Evolutionary conservation across 2,797 vertebrate species (phyloP).

Genomic region (Cyclura pinguis): DNA sequence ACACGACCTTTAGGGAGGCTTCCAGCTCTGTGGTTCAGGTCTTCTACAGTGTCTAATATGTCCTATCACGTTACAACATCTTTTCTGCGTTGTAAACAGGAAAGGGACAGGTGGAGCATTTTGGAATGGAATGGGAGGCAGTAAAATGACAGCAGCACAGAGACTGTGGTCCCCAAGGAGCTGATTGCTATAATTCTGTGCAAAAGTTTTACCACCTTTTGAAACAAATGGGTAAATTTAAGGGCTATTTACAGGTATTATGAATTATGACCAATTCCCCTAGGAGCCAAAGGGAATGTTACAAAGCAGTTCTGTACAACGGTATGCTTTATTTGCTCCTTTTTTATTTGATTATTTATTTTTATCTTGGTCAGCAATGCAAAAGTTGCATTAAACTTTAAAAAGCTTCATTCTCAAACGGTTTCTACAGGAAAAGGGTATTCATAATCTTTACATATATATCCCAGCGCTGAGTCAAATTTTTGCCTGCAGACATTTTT

Average conservation of each 20-base stretch:
- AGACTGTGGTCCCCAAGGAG: not conserved
- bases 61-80: no score
- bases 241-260: constrained; percentile 1
- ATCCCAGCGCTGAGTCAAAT: not conserved
- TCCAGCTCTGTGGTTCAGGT: no score
- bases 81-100: not conserved
- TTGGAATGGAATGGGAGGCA: not conserved
- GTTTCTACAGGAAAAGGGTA: not conserved
- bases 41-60: no score
- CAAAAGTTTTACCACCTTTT: not conserved
- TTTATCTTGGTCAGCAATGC: not conserved
- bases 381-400: constrained; percentile 6
- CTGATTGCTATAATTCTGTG: not conserved
- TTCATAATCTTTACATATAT: not conserved
- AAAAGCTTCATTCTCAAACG: not conserved
- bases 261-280: not conserved
- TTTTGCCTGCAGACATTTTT: not conserved
- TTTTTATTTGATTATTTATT: no score
- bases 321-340: not conserved
- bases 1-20: no score
- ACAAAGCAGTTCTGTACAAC: not conserved
- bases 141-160: not conserved
- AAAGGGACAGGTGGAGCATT: not conserved
- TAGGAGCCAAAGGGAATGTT: not conserved
- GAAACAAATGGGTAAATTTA: not conserved